These are phyloP conservation scores for Scrobipalpa costella DNA, from an alignment of 2,888 invertebrate species.

Conservation along the genomic window DNA sequence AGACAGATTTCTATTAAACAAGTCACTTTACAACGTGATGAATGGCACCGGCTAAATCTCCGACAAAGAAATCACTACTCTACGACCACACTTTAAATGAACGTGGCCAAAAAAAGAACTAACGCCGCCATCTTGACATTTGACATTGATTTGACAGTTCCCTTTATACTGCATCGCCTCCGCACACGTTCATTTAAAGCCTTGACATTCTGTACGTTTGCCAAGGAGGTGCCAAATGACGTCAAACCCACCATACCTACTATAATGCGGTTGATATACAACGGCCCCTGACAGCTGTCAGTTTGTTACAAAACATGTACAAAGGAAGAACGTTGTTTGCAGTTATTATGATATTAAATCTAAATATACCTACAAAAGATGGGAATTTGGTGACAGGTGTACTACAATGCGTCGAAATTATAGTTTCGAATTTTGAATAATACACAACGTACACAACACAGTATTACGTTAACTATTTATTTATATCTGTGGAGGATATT, in stretches of 20 bases:
- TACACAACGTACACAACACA: too few relatives aligned
- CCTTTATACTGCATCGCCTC: too few relatives aligned
- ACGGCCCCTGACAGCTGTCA: neutral
- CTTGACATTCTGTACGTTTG: too few relatives aligned
- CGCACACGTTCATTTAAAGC: too few relatives aligned
- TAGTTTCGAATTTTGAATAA: neutral
- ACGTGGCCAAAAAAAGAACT: too few relatives aligned
- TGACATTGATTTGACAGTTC: too few relatives aligned
- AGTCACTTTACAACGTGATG: neutral
- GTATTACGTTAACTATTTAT: too few relatives aligned
- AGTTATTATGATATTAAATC: neutral
- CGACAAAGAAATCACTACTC: neutral
- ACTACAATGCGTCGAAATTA: neutral
- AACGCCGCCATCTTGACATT: too few relatives aligned
- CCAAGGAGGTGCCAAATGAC: constrained; percentile 9
- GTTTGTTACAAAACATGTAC: neutral
- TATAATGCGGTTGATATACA: neutral
- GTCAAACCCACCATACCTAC: neutral
- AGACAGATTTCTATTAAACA: constrained; percentile 3
- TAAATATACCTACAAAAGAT: neutral
- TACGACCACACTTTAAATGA: too few relatives aligned
- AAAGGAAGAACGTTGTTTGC: neutral
- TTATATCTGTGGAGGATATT: too few relatives aligned
- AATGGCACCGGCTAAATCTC: neutral
- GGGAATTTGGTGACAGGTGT: neutral